Evolutionary conservation across 2,113 vertebrate genomes (phyloP), one percentile per base, ranked within the genome.

Genomic region (Urocynchramus pylzowi): DNA sequence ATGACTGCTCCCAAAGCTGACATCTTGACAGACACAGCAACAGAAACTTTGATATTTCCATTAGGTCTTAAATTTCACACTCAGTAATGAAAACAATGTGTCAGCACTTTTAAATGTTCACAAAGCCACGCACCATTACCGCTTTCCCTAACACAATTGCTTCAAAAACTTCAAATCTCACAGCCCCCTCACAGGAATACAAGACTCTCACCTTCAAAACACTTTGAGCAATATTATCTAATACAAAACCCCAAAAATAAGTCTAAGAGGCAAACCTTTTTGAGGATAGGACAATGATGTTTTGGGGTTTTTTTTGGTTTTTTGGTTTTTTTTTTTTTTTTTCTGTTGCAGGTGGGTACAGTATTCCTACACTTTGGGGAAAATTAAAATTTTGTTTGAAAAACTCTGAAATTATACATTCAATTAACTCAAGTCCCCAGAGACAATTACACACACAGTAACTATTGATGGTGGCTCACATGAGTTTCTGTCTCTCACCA

Each of bases 1-100:
- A 37, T 74, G 85, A 49, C 76, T 74, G 21, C 67, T 90, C 83
- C 71, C 23, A 13, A 75, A 87, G 31, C n/a, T 86, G 75, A 64
- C 41, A 54, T 53, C 11, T 16, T 94, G 94, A 95, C 69, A 93
- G 83, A 71, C 52, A 41, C 16, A 81, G 69, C 63, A 89, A 31
- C 67, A 89, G 44, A 77, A 93, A 68, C 70, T 47, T 84, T 92
- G 41, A 26, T 91, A 61, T 95, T 94, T 91, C 82, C 78, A 89
- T 85, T 81, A 59, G 20, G 35, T 7, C 11, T 87, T 91, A 56
- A 91, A 85, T 91, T 64, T 76, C 69, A 93, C n/a, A 80, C 75
- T 68, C 20, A 39, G 22, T 82, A 86, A 80, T 75, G 50, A 91
- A 92, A 96, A 31, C 39, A 85, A 59, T 44, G 31, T 81, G 63